Evolutionary conservation across 1,140 invertebrate species (phyloP).

Genomic region (Lepidurus apus): DNA sequence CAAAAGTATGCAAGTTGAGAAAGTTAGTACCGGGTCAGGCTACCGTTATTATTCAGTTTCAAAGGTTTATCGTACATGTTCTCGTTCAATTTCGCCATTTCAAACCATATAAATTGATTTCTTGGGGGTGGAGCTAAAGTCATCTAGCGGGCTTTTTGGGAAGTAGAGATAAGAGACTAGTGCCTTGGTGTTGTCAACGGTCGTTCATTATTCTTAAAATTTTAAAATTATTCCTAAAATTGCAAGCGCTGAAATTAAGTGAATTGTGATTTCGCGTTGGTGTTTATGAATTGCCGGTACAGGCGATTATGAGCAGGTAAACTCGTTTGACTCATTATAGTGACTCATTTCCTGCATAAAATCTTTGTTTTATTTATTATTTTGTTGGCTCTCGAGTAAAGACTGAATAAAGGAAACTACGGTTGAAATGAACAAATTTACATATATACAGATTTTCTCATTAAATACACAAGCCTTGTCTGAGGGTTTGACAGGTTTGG

Average conservation of each 20-base stretch:
- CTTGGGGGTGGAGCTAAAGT: background rate
- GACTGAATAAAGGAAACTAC: no score
- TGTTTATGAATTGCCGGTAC: background rate
- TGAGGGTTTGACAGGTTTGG: no score
- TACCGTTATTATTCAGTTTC: background rate
- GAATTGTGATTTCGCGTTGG: background rate
- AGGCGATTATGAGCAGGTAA: background rate
- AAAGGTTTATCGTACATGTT: background rate
- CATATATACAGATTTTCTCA: no score
- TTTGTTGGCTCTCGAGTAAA: no score
- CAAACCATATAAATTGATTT: background rate
- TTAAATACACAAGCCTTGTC: no score
- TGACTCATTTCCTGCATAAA: background rate
- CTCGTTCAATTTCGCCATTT: no score
- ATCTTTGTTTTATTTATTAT: no score
- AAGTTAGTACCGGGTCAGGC: background rate
- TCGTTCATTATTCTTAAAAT: background rate
- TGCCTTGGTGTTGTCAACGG: background rate
- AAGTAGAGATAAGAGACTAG: background rate
- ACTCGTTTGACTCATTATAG: background rate
- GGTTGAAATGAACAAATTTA: no score
- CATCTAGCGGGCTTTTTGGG: background rate
- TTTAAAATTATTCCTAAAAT: background rate
- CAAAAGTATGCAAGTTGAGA: slow-evolving; percentile 12
- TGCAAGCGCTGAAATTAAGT: background rate